Percentiles rank a stretch among this genome's conserved stretches.
These are phyloP conservation scores for Bovichtus diacanthus DNA, from an alignment of 2,797 vertebrate genomes.

Conservation along the genomic window DNA sequence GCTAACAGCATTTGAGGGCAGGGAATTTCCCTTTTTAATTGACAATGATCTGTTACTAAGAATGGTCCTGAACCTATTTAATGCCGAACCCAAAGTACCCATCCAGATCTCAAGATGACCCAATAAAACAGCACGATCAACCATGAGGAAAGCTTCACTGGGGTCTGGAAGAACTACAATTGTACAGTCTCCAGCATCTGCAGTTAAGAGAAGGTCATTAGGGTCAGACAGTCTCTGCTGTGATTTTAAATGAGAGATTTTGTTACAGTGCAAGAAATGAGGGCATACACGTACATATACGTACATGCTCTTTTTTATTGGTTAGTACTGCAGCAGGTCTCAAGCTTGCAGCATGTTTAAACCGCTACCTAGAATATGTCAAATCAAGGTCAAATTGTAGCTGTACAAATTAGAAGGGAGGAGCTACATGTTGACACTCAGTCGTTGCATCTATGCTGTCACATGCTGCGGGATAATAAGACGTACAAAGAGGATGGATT, in stretches of 20 bases:
- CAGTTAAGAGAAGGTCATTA: constrained; percentile 16
- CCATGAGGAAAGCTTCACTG: constrained; percentile 28
- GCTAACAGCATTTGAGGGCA: constrained; percentile 27
- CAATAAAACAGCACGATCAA: constrained; percentile 44
- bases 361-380: not conserved
- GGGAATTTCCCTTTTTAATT: constrained; percentile 39
- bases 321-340: not conserved
- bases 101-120: constrained; percentile 39
- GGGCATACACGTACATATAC: not conserved
- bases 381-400: not conserved
- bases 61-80: constrained; percentile 30
- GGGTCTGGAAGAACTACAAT: constrained; percentile 10
- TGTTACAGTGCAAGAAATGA: not conserved
- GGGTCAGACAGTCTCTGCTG: not conserved
- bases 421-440: not conserved
- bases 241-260: constrained; percentile 32
- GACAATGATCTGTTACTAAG: constrained; percentile 44
- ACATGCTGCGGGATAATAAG: constrained; percentile 6
- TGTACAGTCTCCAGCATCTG: constrained; percentile 12
- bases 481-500: not conserved
- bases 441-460: not conserved
- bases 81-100: constrained; percentile 39
- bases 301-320: not conserved
- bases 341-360: not conserved
- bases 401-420: constrained; percentile 1